These are phyloP conservation scores for Puntigrus tetrazona DNA, from an alignment of 2,113 vertebrate genomes.

Conservation along the genomic window DNA sequence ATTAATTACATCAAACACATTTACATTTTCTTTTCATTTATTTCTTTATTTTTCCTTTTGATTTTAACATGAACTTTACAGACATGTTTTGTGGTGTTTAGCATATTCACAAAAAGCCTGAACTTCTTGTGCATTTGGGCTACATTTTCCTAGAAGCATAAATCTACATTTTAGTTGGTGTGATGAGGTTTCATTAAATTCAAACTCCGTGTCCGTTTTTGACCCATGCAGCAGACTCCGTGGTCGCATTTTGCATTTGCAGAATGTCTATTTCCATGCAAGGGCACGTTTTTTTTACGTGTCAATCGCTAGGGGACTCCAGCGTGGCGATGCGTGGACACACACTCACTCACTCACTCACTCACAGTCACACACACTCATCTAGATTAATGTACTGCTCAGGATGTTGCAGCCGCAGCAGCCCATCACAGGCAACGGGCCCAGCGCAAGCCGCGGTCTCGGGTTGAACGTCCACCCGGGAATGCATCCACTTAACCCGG, in stretches of 20 bases:
- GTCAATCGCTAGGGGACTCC: slow-evolving; percentile 72
- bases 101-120: neutral
- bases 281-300: slow-evolving; percentile 45
- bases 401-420: slow-evolving; percentile 82
- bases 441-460: slow-evolving; percentile 76
- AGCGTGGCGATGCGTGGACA: slow-evolving; percentile 52
- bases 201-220: neutral
- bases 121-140: neutral
- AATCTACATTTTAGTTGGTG: neutral
- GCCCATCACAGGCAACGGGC: slow-evolving; percentile 78
- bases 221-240: neutral
- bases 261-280: neutral
- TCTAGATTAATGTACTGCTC: slow-evolving; percentile 71
- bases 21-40: neutral
- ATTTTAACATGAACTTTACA: neutral
- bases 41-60: neutral
- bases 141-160: no score
- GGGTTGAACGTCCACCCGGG: slow-evolving; percentile 73
- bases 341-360: slow-evolving; percentile 28
- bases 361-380: slow-evolving; percentile 17
- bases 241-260: neutral
- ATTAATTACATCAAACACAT: no score
- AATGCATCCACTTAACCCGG: slow-evolving; percentile 75
- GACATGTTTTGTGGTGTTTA: neutral
- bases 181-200: neutral